Percentiles rank a stretch among this genome's conserved stretches.
phyloP scores from a whole-genome alignment of 2,888 invertebrate species.

The Seira ritae region DNA sequence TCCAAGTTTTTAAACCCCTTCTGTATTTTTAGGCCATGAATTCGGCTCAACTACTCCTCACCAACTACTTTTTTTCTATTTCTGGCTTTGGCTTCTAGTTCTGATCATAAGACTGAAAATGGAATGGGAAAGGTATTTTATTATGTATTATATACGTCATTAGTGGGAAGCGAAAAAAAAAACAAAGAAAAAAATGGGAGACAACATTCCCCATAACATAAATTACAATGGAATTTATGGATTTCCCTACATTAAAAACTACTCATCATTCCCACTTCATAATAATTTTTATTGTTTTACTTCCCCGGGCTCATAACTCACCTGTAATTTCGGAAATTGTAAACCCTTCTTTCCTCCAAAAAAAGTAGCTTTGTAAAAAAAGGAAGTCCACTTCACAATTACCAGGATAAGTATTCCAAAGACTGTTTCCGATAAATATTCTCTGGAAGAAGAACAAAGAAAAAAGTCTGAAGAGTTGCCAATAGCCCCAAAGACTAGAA shows the following conservation, averaged over 20 bases:
- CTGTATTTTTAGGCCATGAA: neutral
- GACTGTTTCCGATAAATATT: no score
- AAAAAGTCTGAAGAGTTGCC: slow-evolving; percentile 32
- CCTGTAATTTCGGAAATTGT: neutral
- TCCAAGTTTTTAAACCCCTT: neutral
- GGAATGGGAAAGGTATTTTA: slow-evolving; percentile 40
- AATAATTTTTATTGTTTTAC: neutral
- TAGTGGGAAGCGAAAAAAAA: no score
- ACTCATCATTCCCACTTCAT: slow-evolving; percentile 16
- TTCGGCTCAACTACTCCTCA: neutral
- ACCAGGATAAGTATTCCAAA: no score
- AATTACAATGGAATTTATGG: neutral
- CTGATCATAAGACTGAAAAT: slow-evolving; percentile 23
- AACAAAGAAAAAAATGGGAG: no score
- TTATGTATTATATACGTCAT: slow-evolving; percentile 30
- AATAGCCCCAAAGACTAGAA: slow-evolving; percentile 31
- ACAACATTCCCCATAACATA: neutral
- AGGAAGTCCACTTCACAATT: no score
- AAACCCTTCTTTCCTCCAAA: neutral
- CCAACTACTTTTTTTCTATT: neutral
- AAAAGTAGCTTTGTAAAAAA: neutral
- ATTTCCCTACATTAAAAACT: slow-evolving; percentile 19
- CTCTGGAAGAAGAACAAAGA: no score
- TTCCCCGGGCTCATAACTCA: neutral
- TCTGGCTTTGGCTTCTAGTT: neutral